A percentile compares a stretch with the other conserved stretches of the same genome.
phyloP scores from a whole-genome alignment of 1,140 invertebrate species.

The Platorchestia sp. region DNA sequence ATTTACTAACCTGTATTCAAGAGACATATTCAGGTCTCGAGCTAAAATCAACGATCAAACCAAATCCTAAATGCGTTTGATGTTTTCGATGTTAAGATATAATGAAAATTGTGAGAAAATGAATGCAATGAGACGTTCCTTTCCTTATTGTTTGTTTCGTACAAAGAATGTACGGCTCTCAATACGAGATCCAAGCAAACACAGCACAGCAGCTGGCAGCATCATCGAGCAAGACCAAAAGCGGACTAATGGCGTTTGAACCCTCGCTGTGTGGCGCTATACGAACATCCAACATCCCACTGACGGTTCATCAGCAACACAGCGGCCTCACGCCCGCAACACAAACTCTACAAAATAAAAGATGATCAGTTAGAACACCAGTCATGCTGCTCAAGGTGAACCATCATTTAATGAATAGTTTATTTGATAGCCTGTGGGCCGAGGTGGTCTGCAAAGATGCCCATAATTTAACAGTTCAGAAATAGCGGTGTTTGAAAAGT shows the following conservation, averaged over 20 bases:
- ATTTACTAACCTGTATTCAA: background rate
- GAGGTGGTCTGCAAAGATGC: background rate
- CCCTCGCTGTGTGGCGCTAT: background rate
- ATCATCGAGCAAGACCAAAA: background rate
- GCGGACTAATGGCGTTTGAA: background rate
- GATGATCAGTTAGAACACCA: background rate
- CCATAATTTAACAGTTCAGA: background rate
- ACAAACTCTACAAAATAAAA: background rate
- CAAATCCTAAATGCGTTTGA: background rate
- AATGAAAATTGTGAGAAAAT: too few relatives aligned
- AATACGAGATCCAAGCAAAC: background rate
- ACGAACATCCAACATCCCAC: background rate
- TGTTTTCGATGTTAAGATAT: too few relatives aligned
- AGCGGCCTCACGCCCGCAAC: background rate
- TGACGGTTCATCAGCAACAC: background rate
- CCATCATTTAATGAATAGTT: background rate
- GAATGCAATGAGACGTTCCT: too few relatives aligned
- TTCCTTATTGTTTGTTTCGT: background rate
- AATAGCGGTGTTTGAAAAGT: background rate
- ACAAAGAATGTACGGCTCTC: background rate
- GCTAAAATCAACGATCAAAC: background rate
- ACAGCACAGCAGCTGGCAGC: background rate
- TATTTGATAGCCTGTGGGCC: background rate
- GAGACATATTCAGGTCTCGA: background rate
- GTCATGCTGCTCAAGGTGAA: background rate